Evolutionary conservation across 2,113 vertebrate genomes (phyloP).

Genomic region (Apistogramma diplotaenia): DNA sequence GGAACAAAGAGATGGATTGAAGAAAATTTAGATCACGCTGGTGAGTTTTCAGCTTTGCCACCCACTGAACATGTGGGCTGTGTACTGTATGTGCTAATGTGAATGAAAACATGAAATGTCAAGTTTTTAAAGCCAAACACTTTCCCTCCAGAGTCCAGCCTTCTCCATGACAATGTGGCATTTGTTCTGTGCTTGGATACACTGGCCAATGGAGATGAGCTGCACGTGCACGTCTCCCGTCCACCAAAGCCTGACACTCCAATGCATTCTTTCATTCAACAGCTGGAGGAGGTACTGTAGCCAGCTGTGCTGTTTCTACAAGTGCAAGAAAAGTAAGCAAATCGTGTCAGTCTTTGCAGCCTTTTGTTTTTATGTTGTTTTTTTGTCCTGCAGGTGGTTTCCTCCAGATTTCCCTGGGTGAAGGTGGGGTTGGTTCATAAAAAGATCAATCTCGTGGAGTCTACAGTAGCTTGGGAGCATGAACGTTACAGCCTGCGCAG

Average conservation of each 20-base stretch:
- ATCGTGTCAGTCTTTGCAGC: background rate
- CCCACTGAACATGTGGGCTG: background rate
- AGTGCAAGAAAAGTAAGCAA: background rate
- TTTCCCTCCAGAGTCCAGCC: constrained; percentile 74
- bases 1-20: constrained; percentile 81
- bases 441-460: constrained; percentile 80
- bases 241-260: constrained; percentile 70
- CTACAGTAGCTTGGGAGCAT: constrained; percentile 78
- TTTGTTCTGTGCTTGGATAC: constrained; percentile 81
- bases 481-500: constrained; percentile 77
- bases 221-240: constrained; percentile 78
- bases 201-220: constrained; percentile 72
- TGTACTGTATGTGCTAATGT: background rate
- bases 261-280: constrained; percentile 69
- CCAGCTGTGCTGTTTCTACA: background rate
- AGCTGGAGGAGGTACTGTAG: constrained; percentile 77
- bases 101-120: background rate
- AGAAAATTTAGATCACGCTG: constrained; percentile 80
- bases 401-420: constrained; percentile 74
- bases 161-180: constrained; percentile 79
- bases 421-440: constrained; percentile 76
- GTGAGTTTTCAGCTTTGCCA: constrained; percentile 34
- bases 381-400: constrained; percentile 65
- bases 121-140: background rate
- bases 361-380: background rate